A percentile compares a stretch with the other conserved stretches of the same genome.
phyloP scores from a whole-genome alignment of 2,113 vertebrate genomes.

The Falco punctatus region DNA sequence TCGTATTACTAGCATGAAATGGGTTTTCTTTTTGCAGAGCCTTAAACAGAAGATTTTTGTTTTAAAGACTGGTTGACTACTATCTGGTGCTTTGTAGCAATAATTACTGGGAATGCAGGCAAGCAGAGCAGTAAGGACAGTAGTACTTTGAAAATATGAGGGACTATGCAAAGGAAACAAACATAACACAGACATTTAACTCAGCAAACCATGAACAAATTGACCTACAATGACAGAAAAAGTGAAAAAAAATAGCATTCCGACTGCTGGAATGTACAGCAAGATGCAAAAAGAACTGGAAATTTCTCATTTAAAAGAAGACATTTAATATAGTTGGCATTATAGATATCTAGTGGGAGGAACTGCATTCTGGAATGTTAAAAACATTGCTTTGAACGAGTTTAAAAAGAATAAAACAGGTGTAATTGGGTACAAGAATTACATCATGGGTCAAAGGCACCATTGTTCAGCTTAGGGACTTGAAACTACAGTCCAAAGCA shows the following conservation, averaged over 20 bases:
- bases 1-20: not conserved
- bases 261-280: not conserved
- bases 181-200: not conserved
- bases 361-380: not conserved
- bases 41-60: not conserved
- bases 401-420: not conserved
- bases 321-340: conserved; percentile 3
- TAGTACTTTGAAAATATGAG: not conserved
- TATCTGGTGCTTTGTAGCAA: not conserved
- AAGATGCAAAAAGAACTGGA: not conserved
- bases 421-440: not conserved
- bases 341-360: conserved; percentile 10
- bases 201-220: conserved; percentile 8
- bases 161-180: not conserved
- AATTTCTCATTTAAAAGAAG: conserved; percentile 14
- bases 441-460: not conserved
- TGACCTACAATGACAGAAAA: not conserved
- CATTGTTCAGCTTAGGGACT: not conserved
- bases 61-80: not conserved
- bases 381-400: not conserved
- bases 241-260: not conserved
- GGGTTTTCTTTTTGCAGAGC: not conserved
- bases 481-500: not conserved
- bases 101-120: not conserved
- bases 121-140: not conserved